Evolutionary conservation across 2,113 vertebrate species (phyloP), one percentile per base, ranked within the genome.

Genomic region (Channa maculata): DNA sequence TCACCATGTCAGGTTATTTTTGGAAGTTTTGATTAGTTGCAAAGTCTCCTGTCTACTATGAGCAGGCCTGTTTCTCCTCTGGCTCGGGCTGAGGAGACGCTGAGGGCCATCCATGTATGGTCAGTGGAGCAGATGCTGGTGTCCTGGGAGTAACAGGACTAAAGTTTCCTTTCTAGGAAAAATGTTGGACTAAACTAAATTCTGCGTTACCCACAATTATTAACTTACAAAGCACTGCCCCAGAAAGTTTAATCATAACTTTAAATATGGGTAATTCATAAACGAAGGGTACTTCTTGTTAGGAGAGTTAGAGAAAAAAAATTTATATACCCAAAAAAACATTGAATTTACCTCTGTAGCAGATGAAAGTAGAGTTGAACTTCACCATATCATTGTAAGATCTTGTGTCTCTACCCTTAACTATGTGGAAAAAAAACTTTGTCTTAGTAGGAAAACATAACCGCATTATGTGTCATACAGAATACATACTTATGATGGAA

Each of bases 41-140:
- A 66, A 37, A 59, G 55, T 59, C 67, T 45, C 39, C 39, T 5
- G 38, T 39, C 49, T 46, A 50, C 54, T 48, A 5, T 9, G 4
- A 41, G 36, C 64, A 34, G 65, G 66, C 15, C 60, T 39, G 43
- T 68, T 34, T 77, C 7, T 44, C 57, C 33, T 75, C 46, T 58
- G 77, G 65, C 62, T 43, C 58, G 14, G 34, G 71, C 46, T 54
- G 67, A 66, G 46, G 65, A 54, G 69, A 69, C 33, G 43, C 68
- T 46, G 50, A 53, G 45, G 43, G 55, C 57, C 79, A 24, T 75
- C 93, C 93, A 79, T 94, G 87, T 93, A 92, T 91, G 91, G 92
- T 88, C 90, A 89, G 65, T 39, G 15, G 44, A 72, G 45, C 70
- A 55, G 34, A 70, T 68, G 65, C 48, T 62, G 52, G 60, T 50